Percentiles rank a stretch among this genome's conserved stretches.
Conservation (phyloP, 2,797 vertebrate species). For the Synaphobranchus kaupii region DNA sequence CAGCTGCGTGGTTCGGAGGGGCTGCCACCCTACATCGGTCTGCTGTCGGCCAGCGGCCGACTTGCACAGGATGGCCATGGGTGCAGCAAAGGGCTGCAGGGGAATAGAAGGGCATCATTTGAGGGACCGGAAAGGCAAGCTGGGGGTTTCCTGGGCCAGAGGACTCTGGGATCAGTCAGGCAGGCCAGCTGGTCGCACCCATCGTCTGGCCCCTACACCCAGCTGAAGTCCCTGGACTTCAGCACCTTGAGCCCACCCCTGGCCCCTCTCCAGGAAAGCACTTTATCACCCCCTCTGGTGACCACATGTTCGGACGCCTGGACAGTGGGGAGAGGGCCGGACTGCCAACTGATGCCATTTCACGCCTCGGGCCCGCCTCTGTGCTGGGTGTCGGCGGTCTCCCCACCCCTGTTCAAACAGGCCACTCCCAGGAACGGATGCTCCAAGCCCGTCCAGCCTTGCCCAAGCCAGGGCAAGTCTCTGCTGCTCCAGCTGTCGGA, state of each 20-base stretch:
- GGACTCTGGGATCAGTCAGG: background rate
- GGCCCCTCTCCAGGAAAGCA: slow-evolving; percentile 23
- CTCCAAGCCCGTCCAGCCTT: slow-evolving; percentile 31
- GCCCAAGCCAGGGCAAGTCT: slow-evolving; percentile 10
- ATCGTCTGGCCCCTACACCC: background rate
- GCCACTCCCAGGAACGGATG: slow-evolving; percentile 26
- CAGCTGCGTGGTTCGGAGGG: too few species aligned
- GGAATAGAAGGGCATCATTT: slow-evolving; percentile 1
- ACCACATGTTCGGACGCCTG: slow-evolving; percentile 22
- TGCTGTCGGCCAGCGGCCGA: background rate
- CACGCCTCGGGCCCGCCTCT: slow-evolving; percentile 1
- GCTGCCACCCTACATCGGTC: background rate
- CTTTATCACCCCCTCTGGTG: slow-evolving; percentile 33
- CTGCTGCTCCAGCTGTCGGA: slow-evolving; percentile 49
- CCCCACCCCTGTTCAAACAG: slow-evolving; percentile 3
- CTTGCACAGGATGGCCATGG: background rate
- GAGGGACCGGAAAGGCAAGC: slow-evolving; percentile 1
- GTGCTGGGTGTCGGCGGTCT: background rate
- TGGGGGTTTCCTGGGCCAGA: background rate
- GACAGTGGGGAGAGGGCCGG: slow-evolving; percentile 2
- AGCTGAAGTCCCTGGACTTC: background rate
- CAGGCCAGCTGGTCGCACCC: background rate
- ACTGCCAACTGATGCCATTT: slow-evolving; percentile 29
- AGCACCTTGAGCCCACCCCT: background rate
- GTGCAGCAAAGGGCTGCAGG: background rate